These are phyloP conservation scores for Crocodylus rhombifer DNA, from an alignment of 2,797 vertebrate species.

Conservation along the genomic window DNA sequence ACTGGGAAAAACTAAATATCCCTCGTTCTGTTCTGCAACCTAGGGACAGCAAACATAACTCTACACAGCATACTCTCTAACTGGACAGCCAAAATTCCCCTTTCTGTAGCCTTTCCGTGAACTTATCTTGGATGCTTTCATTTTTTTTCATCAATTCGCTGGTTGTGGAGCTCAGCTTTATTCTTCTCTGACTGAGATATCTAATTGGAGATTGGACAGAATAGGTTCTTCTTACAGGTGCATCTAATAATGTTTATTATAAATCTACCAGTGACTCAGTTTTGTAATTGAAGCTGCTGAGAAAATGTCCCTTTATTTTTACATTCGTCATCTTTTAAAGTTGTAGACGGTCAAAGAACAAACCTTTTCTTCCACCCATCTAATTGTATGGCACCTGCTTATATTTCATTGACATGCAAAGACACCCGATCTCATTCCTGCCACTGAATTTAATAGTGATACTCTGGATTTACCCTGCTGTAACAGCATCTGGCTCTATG, in stretches of 20 bases:
- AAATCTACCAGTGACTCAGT: accelerated
- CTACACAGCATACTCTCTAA: no score
- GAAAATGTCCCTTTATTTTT: neutral
- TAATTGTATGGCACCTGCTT: neutral
- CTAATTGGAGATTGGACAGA: no score
- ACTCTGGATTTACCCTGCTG: neutral
- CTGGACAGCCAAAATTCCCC: no score
- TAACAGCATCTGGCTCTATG: neutral
- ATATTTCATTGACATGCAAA: neutral
- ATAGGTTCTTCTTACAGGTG: neutral
- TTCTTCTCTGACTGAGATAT: no score
- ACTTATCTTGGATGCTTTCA: no score
- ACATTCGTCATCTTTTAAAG: neutral
- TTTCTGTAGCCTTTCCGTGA: no score
- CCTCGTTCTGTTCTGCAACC: no score
- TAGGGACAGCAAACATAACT: no score
- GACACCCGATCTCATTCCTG: neutral
- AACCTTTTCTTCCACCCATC: neutral
- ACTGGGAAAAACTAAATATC: no score
- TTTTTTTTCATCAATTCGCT: no score
- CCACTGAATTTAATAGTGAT: neutral
- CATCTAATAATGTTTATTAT: neutral
- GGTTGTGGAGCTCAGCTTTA: no score
- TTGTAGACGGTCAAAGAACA: neutral
- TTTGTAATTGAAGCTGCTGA: accelerated